Evolutionary conservation across 2,888 invertebrate genomes (phyloP), one percentile per base, ranked within the genome.

Genomic region (Auanema freiburgensis): DNA sequence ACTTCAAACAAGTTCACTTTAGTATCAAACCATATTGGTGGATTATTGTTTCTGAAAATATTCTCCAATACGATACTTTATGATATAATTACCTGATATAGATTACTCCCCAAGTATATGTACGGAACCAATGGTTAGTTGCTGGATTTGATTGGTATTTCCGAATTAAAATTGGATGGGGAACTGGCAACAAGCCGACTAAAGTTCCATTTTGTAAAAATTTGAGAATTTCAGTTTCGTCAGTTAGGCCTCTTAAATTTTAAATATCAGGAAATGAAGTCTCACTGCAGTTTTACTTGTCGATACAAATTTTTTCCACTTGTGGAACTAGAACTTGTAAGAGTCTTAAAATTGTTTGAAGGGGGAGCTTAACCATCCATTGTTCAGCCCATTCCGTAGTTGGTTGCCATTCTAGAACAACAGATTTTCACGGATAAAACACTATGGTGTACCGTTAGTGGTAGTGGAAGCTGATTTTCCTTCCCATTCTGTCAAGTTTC

Each of bases 281-380:
- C n/a, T n/a, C n/a, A n/a, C n/a, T n/a, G n/a, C n/a, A n/a, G n/a
- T n/a, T 89, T 87, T 83, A 93, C 93, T 94, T 95, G 86, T 96
- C 98, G 83, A 98, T 98, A 86, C 98, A 99, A 79, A 98, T 98
- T 87, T 98, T 99, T 87, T 99, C 98, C 23, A 98, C 98, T 87
- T 99, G 98, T 59, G 98, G 98, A 72, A 98, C 98, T 5, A 98
- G 88, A 40, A 99, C 97, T 87, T 99, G 98, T 75, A 98, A 87
- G 83, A 98, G 88, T 76, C 98, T 88, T 97, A 98, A 98, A 79
- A 99, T 97, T 59, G 98, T 99, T 88, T 98, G 98, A 77, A 98
- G 87, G 6, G 98, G 98, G 73, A 98, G 87, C 86, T 97, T 96
- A 69, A 90, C 90, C 84, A 98, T 93, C 98, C 98, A 98, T 1